Evolutionary conservation across 64 coral and sea anemone genomes (phyloP).

Genomic region (Astreopora myriophthalma): DNA sequence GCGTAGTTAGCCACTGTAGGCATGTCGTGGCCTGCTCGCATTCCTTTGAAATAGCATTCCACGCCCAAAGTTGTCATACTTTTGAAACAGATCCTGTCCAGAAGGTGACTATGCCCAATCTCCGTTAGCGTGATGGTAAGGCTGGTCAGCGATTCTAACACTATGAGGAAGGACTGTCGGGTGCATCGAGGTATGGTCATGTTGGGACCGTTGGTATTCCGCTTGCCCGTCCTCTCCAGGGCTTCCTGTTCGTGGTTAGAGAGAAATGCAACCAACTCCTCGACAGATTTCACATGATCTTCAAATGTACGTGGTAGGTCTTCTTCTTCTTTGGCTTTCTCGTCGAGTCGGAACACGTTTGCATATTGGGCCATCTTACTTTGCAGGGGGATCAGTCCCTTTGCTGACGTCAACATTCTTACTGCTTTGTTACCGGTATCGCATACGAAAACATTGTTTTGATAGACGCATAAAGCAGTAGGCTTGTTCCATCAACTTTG

Average conservation of each 20-base stretch:
- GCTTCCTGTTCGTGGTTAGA: constrained; percentile 21
- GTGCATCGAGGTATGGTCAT: constrained; percentile 48
- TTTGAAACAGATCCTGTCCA: constrained; percentile 55
- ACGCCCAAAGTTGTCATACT: constrained; percentile 56
- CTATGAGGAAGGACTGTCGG: constrained; percentile 34
- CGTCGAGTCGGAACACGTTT: constrained; percentile 54
- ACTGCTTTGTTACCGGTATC: constrained; percentile 60
- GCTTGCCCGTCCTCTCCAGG: constrained; percentile 38
- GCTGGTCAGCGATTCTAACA: constrained; percentile 64
- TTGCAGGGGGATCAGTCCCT: constrained; percentile 62
- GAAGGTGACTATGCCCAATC: constrained; percentile 35
- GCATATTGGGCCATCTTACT: constrained; percentile 64
- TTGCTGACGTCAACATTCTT: constrained; percentile 65
- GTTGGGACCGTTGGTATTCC: constrained; percentile 48
- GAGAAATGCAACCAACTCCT: constrained; percentile 54
- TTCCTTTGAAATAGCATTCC: constrained; percentile 80
- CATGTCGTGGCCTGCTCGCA: constrained; percentile 77
- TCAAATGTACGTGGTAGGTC: constrained; percentile 64
- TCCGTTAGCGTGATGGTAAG: constrained; percentile 48
- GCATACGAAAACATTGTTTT: constrained; percentile 67
- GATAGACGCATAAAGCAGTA: constrained; percentile 37
- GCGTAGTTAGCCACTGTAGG: constrained; percentile 55
- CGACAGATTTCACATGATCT: constrained; percentile 48
- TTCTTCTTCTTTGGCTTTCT: constrained; percentile 31
- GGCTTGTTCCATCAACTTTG: constrained; percentile 46